Percentiles rank a stretch among this genome's conserved stretches.
Evolutionary conservation across 1,140 invertebrate species (phyloP).

Genomic region (Lepidurus apus): DNA sequence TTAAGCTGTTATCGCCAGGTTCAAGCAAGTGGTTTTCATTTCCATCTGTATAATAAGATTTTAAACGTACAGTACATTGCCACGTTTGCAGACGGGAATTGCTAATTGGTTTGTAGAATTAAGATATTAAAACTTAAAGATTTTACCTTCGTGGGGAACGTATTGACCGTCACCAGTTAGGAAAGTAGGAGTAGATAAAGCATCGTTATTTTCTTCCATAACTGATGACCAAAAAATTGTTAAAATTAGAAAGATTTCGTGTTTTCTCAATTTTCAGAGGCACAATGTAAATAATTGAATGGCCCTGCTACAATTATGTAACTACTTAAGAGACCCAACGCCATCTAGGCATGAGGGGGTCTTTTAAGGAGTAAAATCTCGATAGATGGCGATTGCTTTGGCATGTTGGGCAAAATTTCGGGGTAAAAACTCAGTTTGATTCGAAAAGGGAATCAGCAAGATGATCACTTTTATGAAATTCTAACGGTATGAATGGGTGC

Average conservation of each 20-base stretch:
- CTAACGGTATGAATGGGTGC: too few relatives aligned
- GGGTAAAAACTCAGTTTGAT: too few relatives aligned
- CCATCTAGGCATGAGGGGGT: too few relatives aligned
- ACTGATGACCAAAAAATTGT: neutral
- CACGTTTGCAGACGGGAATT: too few relatives aligned
- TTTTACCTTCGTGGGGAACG: neutral
- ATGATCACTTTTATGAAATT: too few relatives aligned
- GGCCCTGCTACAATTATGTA: too few relatives aligned
- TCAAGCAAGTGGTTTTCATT: neutral
- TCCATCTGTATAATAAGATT: neutral
- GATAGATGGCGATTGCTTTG: too few relatives aligned
- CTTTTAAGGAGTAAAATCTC: too few relatives aligned
- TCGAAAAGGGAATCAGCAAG: too few relatives aligned
- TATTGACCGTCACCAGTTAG: neutral
- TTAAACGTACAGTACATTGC: neutral
- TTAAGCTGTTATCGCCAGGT: conserved; percentile 43
- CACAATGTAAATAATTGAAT: neutral
- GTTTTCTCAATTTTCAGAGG: neutral
- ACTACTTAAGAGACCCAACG: too few relatives aligned
- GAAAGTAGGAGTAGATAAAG: neutral
- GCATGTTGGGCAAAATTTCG: too few relatives aligned
- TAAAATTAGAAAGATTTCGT: too few relatives aligned
- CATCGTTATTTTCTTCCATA: conserved; percentile 19
- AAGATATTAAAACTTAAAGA: neutral
- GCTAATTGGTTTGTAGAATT: neutral